A percentile compares a stretch with the other conserved stretches of the same genome.
Conservation (phyloP, 2,888 invertebrate species). For the Pantelozetes paolii region DNA sequence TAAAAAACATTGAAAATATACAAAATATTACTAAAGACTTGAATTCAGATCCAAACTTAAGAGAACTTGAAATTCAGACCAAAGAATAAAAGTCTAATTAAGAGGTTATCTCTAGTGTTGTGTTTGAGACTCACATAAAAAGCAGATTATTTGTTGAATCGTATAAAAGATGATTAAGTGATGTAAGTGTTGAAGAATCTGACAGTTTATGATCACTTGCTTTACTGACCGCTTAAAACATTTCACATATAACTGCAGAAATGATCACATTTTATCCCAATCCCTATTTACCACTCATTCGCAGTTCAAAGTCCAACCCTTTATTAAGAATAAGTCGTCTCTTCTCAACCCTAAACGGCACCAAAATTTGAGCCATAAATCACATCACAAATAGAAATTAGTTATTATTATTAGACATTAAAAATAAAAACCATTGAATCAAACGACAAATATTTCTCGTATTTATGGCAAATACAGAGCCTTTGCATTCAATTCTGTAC, state of each 20-base stretch:
- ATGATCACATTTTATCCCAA: no score
- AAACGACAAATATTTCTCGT: not conserved
- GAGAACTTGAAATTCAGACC: not conserved
- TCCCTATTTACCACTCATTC: constrained; percentile 10
- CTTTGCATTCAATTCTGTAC: not conserved
- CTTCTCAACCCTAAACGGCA: not conserved
- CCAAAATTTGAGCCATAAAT: not conserved
- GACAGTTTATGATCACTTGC: no score
- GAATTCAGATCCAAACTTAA: not conserved
- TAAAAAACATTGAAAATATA: not conserved
- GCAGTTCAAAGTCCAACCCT: not conserved
- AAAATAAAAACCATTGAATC: not conserved
- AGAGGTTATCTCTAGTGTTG: no score
- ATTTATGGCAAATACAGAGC: not conserved
- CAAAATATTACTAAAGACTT: not conserved
- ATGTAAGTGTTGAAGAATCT: no score
- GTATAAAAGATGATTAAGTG: no score
- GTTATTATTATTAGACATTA: constrained; percentile 1
- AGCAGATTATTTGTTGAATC: no score
- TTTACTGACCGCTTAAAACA: no score
- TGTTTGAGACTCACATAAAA: no score
- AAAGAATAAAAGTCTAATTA: no score
- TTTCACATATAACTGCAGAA: no score
- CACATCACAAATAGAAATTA: not conserved
- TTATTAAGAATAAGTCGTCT: not conserved